These are phyloP conservation scores for Orthosia gothica DNA, from an alignment of 2,888 invertebrate genomes.

Conservation along the genomic window DNA sequence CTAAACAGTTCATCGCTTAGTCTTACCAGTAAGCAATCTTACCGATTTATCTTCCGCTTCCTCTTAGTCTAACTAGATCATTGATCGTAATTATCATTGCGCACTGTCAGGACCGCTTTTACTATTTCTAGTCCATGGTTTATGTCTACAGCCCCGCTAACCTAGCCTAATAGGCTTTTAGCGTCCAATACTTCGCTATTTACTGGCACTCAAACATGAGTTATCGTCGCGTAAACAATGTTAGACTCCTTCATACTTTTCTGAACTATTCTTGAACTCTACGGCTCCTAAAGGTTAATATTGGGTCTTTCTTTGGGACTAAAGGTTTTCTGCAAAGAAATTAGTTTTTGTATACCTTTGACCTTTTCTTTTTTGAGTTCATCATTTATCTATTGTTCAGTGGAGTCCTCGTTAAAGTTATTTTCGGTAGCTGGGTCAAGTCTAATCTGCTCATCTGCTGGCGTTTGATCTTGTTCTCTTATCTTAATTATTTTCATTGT, in stretches of 20 bases:
- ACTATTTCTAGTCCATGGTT: conserved; percentile 42
- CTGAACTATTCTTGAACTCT: neutral
- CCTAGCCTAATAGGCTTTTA: conserved; percentile 26
- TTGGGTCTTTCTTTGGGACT: neutral
- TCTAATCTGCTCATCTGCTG: neutral
- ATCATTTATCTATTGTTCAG: conserved; percentile 8
- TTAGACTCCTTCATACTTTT: conserved; percentile 7
- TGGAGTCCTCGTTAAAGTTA: neutral
- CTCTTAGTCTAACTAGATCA: conserved; percentile 29
- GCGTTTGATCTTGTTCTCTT: neutral
- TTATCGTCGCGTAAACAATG: conserved; percentile 23
- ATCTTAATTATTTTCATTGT: conserved; percentile 45
- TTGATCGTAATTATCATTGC: conserved; percentile 51
- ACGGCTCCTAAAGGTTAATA: neutral
- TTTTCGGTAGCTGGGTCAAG: conserved; percentile 18
- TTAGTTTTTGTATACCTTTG: conserved; percentile 15
- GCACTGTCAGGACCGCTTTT: conserved; percentile 49
- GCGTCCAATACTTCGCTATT: conserved; percentile 38
- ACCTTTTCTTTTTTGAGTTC: conserved; percentile 5
- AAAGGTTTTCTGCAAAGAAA: neutral
- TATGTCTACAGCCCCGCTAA: conserved; percentile 22
- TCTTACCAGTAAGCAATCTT: conserved; percentile 13
- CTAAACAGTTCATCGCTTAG: conserved; percentile 8
- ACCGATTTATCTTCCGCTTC: conserved; percentile 32
- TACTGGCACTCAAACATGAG: conserved; percentile 17